A percentile compares a stretch with the other conserved stretches of the same genome.
Evolutionary conservation across 2,113 vertebrate species (phyloP).

Genomic region (Calidris pygmaea): DNA sequence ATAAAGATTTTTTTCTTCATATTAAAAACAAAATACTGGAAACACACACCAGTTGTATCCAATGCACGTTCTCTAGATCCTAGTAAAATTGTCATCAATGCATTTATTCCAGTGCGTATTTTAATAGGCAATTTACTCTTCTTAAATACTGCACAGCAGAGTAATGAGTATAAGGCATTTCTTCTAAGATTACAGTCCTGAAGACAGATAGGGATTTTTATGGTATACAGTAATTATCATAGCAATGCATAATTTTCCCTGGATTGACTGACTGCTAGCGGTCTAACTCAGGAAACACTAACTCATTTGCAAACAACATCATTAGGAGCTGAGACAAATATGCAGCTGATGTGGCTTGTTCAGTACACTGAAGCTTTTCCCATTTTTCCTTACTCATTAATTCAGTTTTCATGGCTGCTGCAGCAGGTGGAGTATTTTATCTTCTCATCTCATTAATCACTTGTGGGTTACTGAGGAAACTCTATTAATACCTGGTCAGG

Average conservation of each 20-base stretch:
- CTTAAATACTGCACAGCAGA: constrained; percentile 8
- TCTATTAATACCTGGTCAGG: constrained; percentile 71
- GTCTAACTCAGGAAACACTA: constrained; percentile 54
- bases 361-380: not conserved
- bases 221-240: constrained; percentile 37
- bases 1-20: not conserved
- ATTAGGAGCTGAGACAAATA: constrained; percentile 60
- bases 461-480: constrained; percentile 62
- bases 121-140: constrained; percentile 41
- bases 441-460: constrained; percentile 77
- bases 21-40: not conserved
- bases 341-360: constrained; percentile 44
- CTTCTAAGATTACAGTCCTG: constrained; percentile 11
- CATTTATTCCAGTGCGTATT: constrained; percentile 1
- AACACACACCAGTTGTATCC: not conserved
- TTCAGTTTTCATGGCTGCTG: constrained; percentile 65
- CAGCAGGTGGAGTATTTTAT: constrained; percentile 73
- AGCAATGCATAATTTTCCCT: constrained; percentile 50
- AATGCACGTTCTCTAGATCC: not conserved
- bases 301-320: constrained; percentile 37
- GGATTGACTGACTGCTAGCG: constrained; percentile 44
- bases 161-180: constrained; percentile 28
- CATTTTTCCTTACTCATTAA: constrained; percentile 58
- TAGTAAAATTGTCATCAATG: not conserved
- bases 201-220: constrained; percentile 25